Percentiles rank a stretch among this genome's conserved stretches.
These are phyloP conservation scores for Solenopsis invicta DNA, from an alignment of 1,140 invertebrate species.

Conservation along the genomic window DNA sequence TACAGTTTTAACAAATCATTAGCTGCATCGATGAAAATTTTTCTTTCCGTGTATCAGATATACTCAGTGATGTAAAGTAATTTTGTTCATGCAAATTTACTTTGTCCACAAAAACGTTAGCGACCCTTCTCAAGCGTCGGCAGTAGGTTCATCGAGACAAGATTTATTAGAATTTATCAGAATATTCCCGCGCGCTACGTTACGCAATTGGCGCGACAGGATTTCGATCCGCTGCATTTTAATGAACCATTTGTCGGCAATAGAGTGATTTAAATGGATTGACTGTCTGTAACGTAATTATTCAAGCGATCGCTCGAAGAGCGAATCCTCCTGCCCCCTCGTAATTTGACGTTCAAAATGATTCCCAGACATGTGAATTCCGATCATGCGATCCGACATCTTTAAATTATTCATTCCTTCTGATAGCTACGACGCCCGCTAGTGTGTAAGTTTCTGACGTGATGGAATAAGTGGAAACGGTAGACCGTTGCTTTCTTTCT, in stretches of 20 bases:
- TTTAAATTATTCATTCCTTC: slow-evolving; percentile 76
- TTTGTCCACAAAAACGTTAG: slow-evolving; percentile 10
- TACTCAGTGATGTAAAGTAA: slow-evolving; percentile 14
- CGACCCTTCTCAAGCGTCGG: slow-evolving; percentile 34
- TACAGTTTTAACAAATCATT: too few relatives aligned
- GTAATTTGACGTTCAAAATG: slow-evolving; percentile 78
- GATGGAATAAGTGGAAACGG: slow-evolving; percentile 69
- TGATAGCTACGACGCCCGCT: slow-evolving; percentile 52
- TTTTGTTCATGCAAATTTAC: slow-evolving; percentile 44
- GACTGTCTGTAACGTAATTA: slow-evolving; percentile 77
- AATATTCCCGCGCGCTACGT: slow-evolving; percentile 68
- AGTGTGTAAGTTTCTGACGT: slow-evolving; percentile 35
- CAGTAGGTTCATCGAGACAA: slow-evolving; percentile 53
- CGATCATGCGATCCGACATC: slow-evolving; percentile 73
- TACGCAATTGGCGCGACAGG: slow-evolving; percentile 65
- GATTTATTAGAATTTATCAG: slow-evolving; percentile 75
- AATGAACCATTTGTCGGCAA: slow-evolving; percentile 75
- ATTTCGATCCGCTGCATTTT: slow-evolving; percentile 75
- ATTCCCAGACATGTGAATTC: slow-evolving; percentile 76
- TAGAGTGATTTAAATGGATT: slow-evolving; percentile 77
- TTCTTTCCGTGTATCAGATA: neutral
- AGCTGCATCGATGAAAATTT: too few relatives aligned
- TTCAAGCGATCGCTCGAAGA: slow-evolving; percentile 73
- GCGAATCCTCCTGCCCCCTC: slow-evolving; percentile 39
- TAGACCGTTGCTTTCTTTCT: slow-evolving; percentile 41